Evolutionary conservation across 2,888 invertebrate species (phyloP).

Genomic region (Leptopilina myrica): DNA sequence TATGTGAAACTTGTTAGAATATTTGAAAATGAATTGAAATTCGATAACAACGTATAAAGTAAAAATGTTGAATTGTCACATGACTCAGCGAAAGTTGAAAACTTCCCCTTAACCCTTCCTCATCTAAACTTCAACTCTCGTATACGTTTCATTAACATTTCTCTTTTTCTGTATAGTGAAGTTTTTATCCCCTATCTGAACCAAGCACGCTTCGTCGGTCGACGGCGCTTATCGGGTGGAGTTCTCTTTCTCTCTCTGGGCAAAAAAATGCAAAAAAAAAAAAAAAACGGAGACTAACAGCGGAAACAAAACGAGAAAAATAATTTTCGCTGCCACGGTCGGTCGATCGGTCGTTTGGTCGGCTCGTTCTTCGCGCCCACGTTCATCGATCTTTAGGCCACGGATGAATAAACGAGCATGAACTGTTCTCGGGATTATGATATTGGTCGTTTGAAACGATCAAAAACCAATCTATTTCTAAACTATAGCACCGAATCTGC

Average conservation of each 20-base stretch:
- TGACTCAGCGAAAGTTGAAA: constrained; percentile 10
- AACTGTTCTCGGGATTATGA: constrained; percentile 21
- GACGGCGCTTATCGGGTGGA: constrained; percentile 11
- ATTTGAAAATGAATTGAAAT: no score
- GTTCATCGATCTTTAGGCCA: constrained; percentile 26
- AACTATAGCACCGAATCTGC: background rate
- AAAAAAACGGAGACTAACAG: constrained; percentile 25
- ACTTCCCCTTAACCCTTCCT: background rate
- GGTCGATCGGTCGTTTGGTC: constrained; percentile 20
- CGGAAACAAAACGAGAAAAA: constrained; percentile 41
- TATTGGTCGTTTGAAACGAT: constrained; percentile 32
- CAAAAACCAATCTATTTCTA: constrained; percentile 34
- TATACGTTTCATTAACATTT: background rate
- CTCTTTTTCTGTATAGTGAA: background rate
- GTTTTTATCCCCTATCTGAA: constrained; percentile 32
- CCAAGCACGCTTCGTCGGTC: constrained; percentile 37
- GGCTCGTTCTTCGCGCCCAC: constrained; percentile 28
- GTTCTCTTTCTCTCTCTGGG: background rate
- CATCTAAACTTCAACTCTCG: background rate
- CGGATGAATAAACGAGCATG: constrained; percentile 38
- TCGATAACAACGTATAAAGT: no score
- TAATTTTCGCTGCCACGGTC: constrained; percentile 33
- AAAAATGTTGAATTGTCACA: background rate
- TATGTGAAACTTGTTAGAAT: no score
- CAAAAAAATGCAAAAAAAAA: background rate